phyloP scores from a whole-genome alignment of 2,888 invertebrate species.

The Cotesia congregata region DNA sequence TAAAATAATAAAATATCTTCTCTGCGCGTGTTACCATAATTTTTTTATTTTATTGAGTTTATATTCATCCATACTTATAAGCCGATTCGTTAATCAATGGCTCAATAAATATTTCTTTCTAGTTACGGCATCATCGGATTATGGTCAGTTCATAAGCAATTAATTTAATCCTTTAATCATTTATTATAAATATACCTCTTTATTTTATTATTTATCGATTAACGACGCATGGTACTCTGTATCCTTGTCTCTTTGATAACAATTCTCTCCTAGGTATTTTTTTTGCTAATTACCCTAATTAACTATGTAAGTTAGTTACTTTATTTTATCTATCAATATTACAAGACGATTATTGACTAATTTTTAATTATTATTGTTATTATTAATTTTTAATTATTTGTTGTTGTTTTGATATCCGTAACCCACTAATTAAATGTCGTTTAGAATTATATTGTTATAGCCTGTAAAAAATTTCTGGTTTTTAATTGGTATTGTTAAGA shows the following conservation, averaged over 20 bases:
- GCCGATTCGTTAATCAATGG: constrained; percentile 17
- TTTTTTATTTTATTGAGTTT: constrained; percentile 19
- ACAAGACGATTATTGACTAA: background rate
- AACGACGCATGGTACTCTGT: constrained; percentile 22
- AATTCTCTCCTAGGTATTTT: constrained; percentile 37
- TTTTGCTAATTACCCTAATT: constrained; percentile 36
- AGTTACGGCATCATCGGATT: constrained; percentile 64
- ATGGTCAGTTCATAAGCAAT: constrained; percentile 62
- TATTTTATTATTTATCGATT: constrained; percentile 38
- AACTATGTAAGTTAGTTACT: constrained; percentile 17
- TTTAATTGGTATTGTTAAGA: too few relatives aligned
- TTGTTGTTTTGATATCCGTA: background rate
- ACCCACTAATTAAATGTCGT: background rate
- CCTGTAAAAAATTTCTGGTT: too few relatives aligned
- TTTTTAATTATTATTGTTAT: background rate
- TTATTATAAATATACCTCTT: constrained; percentile 5
- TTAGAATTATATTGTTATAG: background rate
- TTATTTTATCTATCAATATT: constrained; percentile 23
- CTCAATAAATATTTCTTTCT: constrained; percentile 60
- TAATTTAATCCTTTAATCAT: constrained; percentile 46
- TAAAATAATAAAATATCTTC: constrained; percentile 15
- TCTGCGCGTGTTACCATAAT: constrained; percentile 30
- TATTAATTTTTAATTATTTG: background rate
- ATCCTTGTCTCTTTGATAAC: constrained; percentile 13
- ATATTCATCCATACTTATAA: background rate